Evolutionary conservation across 2,113 vertebrate genomes (phyloP), one percentile per base, ranked within the genome.

Genomic region (Gambusia affinis): DNA sequence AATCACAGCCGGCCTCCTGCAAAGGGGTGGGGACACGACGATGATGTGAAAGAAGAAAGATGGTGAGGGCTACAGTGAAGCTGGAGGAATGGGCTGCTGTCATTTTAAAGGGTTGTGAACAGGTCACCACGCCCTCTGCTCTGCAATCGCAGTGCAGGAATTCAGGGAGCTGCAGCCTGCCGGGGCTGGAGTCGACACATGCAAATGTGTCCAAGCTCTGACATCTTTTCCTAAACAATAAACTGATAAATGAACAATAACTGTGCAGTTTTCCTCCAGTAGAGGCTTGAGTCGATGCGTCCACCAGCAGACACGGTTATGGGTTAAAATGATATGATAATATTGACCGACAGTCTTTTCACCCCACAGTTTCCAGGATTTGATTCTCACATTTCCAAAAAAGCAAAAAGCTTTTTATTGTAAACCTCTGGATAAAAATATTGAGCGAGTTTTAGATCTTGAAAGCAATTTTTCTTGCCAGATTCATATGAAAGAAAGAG

Each of bases 61-160:
- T 42, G 72, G 88, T 10, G 68, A 51, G 78, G 33, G 60, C 61
- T 65, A 29, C 24, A 11, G 70, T 17, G 73, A 39, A 33, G 61
- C 39, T 81, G 78, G 85, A 88, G 80, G 62, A 87, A 91, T 85
- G 87, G 85, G 73, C 70, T 79, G 80, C 87, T 91, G 91, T 88
- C 88, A 85, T 90, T 86, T 88, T 79, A 84, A 90, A 91, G 85
- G 90, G 88, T 91, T 91, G 87, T 70, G 85, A 87, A 82, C 87
- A 87, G 90, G 89, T 92, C 91, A 88, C 83, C 87, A 88, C 88
- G 81, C 87, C 89, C 87, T 70, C 84, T 60, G 70, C 82, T 87
- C 70, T 12, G 75, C 71, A 78, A 77, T 28, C 37, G 76, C 85
- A 70, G 79, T 44, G 29, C 74, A 81, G 79, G 75, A 85, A 88